Conservation (phyloP, 2,888 invertebrate genomes). For the Glyphotaelius pellucidus region DNA sequence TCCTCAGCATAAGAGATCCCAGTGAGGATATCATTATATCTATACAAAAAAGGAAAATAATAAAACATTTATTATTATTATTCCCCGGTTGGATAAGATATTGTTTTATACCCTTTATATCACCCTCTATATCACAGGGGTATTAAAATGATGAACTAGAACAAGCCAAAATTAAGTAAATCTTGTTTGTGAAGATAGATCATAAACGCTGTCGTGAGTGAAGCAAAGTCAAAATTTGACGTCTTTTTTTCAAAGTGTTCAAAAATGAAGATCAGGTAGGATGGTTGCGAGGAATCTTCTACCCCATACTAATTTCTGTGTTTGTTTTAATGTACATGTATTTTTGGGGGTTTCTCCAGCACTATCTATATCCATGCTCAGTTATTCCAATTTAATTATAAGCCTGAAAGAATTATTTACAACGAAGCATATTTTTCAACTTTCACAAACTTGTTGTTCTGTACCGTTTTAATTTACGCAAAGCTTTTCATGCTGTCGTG, state of each 20-base stretch:
- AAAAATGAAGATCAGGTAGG: too few relatives aligned
- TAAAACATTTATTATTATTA: too few relatives aligned
- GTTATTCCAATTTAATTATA: neutral
- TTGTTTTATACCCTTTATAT: too few relatives aligned
- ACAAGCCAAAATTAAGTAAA: too few relatives aligned
- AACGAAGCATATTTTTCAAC: neutral
- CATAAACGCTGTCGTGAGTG: too few relatives aligned
- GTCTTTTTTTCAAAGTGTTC: neutral
- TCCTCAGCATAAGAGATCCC: too few relatives aligned
- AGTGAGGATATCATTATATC: too few relatives aligned
- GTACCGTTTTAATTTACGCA: neutral
- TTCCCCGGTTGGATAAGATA: too few relatives aligned
- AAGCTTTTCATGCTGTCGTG: neutral
- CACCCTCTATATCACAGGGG: too few relatives aligned
- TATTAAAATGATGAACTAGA: too few relatives aligned
- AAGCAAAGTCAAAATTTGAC: neutral
- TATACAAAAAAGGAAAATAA: too few relatives aligned
- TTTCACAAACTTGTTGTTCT: neutral
- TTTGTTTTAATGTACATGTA: neutral
- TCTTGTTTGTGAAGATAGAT: too few relatives aligned
- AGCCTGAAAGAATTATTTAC: neutral
- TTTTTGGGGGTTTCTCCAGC: neutral
- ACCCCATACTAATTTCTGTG: neutral
- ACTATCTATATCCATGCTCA: neutral
- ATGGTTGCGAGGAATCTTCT: neutral